Evolutionary conservation across 2,888 invertebrate species (phyloP).

Genomic region (Stictocephala bisonia): DNA sequence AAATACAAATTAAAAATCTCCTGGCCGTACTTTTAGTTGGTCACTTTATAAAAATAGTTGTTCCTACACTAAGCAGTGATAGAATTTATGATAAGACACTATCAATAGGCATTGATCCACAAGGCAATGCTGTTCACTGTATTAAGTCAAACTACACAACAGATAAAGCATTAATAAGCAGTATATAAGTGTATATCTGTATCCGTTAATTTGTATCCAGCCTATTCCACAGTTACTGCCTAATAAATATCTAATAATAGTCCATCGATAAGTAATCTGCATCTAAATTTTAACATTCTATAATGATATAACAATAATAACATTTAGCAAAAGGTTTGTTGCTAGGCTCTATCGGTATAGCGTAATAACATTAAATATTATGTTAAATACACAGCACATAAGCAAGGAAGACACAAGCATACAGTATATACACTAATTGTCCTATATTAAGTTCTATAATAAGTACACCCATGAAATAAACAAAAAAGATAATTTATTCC

Average conservation of each 20-base stretch:
- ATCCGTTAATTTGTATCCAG: slow-evolving; percentile 31
- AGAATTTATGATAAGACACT: too few relatives aligned
- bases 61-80: slow-evolving; percentile 26
- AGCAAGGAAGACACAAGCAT: slow-evolving; percentile 39
- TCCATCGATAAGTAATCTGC: slow-evolving; percentile 3
- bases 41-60: slow-evolving; percentile 33
- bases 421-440: slow-evolving; percentile 34
- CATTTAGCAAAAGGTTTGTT: not conserved
- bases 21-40: not conserved
- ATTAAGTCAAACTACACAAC: not conserved
- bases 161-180: slow-evolving; percentile 40
- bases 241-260: slow-evolving; percentile 20
- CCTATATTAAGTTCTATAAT: slow-evolving; percentile 16
- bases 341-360: slow-evolving; percentile 9
- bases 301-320: slow-evolving; percentile 8
- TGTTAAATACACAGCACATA: slow-evolving; percentile 35
- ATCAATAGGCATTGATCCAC: slow-evolving; percentile 19
- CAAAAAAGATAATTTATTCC: not conserved
- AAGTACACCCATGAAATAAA: not conserved
- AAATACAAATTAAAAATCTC: not conserved
- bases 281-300: slow-evolving; percentile 11
- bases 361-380: slow-evolving; percentile 10
- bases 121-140: slow-evolving; percentile 26
- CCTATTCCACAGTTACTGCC: slow-evolving; percentile 18
- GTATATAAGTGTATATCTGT: slow-evolving; percentile 40